A percentile compares a stretch with the other conserved stretches of the same genome.
Evolutionary conservation across 2,113 vertebrate genomes (phyloP).

Genomic region (Anguilla japonica): DNA sequence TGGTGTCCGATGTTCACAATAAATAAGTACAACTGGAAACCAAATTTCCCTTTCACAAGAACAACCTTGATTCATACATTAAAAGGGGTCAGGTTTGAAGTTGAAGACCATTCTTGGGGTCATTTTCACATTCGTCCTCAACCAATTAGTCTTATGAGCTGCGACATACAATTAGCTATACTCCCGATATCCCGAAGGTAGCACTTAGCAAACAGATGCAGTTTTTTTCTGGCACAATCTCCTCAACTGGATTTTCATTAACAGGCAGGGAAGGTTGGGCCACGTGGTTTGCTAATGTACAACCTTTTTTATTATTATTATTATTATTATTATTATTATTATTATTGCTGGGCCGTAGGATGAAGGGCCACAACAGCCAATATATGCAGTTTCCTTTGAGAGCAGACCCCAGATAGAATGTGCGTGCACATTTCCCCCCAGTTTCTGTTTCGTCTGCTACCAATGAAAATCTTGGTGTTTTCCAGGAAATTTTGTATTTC

Average conservation of each 20-base stretch:
- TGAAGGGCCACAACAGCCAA: background rate
- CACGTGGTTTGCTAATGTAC: background rate
- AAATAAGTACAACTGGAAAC: background rate
- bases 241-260: background rate
- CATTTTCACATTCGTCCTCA: background rate
- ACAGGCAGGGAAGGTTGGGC: background rate
- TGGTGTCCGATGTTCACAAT: background rate
- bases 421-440: background rate
- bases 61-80: background rate
- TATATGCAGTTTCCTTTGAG: background rate
- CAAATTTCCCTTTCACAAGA: background rate
- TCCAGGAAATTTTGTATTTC: background rate
- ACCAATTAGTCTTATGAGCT: background rate
- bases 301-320: background rate
- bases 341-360: background rate
- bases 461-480: background rate
- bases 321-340: background rate
- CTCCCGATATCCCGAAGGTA: background rate
- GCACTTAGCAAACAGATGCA: background rate
- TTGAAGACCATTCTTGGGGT: background rate
- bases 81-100: background rate
- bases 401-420: background rate
- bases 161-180: background rate
- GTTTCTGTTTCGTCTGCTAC: background rate
- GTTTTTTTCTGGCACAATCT: background rate